These are phyloP conservation scores for Atlantisia rogersi DNA, from an alignment of 2,113 vertebrate species.

Conservation along the genomic window DNA sequence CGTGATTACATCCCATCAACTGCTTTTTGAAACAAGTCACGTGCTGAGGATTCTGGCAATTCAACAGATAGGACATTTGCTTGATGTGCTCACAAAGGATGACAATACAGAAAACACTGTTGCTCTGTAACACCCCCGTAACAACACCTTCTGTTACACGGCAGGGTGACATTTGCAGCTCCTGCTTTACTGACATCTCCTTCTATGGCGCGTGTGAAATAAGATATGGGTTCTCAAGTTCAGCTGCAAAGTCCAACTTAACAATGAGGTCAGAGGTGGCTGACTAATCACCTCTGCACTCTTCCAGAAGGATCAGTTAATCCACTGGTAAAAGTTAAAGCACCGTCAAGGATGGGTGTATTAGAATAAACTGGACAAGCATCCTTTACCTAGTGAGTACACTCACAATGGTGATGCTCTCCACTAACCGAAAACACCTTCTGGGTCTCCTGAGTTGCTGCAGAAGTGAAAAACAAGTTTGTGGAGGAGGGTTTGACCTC, in stretches of 20 bases:
- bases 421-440: not conserved
- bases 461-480: not conserved
- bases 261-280: conserved; percentile 38
- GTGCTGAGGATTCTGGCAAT: not conserved
- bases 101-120: not conserved
- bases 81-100: not conserved
- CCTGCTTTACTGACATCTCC: not conserved
- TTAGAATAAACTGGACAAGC: not conserved
- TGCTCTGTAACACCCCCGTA: fast-evolving
- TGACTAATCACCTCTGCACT: conserved; percentile 25
- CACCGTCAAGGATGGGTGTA: conserved; percentile 5
- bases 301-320: not conserved
- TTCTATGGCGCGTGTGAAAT: not conserved
- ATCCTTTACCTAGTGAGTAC: fast-evolving
- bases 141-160: not conserved
- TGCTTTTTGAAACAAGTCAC: not conserved
- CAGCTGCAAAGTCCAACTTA: conserved; percentile 28
- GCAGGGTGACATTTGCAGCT: not conserved
- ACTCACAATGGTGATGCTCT: not conserved
- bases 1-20: fast-evolving
- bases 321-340: conserved; percentile 18
- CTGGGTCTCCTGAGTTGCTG: not conserved
- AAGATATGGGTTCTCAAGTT: conserved; percentile 42
- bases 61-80: not conserved
- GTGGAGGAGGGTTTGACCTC: not conserved